phyloP scores from a whole-genome alignment of 2,888 invertebrate genomes.

The Hofmannophila pseudospretella region DNA sequence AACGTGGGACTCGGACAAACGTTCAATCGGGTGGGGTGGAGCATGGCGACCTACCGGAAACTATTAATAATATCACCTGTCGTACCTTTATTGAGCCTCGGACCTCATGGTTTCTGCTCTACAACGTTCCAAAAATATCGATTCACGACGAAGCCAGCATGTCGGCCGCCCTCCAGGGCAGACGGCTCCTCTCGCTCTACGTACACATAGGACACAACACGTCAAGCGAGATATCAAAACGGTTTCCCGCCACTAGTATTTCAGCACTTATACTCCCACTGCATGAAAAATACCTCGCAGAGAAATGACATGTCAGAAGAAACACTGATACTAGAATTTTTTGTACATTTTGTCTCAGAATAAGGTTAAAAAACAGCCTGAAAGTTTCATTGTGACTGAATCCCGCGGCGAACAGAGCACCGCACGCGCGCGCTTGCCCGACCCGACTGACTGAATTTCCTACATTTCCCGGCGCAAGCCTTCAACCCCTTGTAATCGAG shows the following conservation, averaged over 20 bases:
- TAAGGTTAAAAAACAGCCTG: constrained; percentile 55
- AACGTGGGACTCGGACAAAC: constrained; percentile 4
- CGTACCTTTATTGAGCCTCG: constrained; percentile 70
- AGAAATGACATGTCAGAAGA: constrained; percentile 20
- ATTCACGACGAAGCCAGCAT: constrained; percentile 76
- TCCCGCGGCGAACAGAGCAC: constrained; percentile 39
- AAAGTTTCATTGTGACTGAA: constrained; percentile 60
- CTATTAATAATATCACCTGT: constrained; percentile 51
- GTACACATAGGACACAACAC: constrained; percentile 75
- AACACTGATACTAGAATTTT: constrained; percentile 29
- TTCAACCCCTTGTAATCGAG: constrained; percentile 74
- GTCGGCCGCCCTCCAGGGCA: constrained; percentile 74
- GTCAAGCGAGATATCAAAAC: constrained; percentile 75
- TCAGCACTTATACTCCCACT: constrained; percentile 50
- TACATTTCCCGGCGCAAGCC: constrained; percentile 75
- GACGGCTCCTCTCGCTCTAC: constrained; percentile 71
- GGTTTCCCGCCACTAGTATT: constrained; percentile 77
- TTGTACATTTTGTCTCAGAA: constrained; percentile 33
- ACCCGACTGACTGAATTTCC: constrained; percentile 71
- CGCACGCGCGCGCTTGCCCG: constrained; percentile 57
- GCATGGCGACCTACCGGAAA: constrained; percentile 25
- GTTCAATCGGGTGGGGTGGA: constrained; percentile 9
- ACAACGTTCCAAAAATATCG: constrained; percentile 75
- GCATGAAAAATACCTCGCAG: constrained; percentile 20
- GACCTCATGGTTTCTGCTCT: constrained; percentile 69